Evolutionary conservation across 2,797 vertebrate genomes (phyloP).

Genomic region (Pitangus sulphuratus): DNA sequence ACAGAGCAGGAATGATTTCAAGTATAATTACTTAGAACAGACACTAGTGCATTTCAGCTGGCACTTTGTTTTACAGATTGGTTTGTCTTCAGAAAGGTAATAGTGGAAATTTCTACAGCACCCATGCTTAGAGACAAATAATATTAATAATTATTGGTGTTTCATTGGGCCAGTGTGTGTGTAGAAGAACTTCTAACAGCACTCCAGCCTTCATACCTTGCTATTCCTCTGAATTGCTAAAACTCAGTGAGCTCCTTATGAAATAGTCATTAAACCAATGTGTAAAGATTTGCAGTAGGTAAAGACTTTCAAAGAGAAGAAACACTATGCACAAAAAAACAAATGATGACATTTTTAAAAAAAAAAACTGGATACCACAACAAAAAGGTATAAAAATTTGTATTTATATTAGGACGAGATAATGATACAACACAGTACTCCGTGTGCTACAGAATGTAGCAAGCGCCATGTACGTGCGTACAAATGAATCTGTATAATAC

Average conservation of each 20-base stretch:
- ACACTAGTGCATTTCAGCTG: not conserved
- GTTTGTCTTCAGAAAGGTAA: not conserved
- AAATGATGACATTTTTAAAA: not conserved
- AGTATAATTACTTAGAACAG: conserved; percentile 3
- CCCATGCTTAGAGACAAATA: not conserved
- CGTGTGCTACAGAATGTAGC: conserved; percentile 76
- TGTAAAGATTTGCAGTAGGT: not conserved
- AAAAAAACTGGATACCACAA: conserved; percentile 9
- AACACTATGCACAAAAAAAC: not conserved
- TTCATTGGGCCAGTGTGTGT: not conserved
- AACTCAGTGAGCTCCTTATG: not conserved
- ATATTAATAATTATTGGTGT: not conserved
- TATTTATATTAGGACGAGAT: conserved; percentile 92
- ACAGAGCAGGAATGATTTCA: not conserved
- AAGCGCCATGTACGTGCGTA: conserved; percentile 79
- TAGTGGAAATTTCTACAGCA: not conserved
- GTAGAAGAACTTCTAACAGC: not conserved
- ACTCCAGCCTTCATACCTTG: not conserved
- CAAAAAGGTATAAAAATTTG: conserved; percentile 87
- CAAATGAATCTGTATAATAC: conserved; percentile 72
- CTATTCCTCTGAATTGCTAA: not conserved
- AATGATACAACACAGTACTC: conserved; percentile 83
- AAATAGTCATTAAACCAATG: not conserved
- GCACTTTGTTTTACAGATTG: conserved; percentile 2
- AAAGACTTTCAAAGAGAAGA: not conserved